phyloP scores from a whole-genome alignment of 2,888 invertebrate genomes.

The Cerastoderma edule region DNA sequence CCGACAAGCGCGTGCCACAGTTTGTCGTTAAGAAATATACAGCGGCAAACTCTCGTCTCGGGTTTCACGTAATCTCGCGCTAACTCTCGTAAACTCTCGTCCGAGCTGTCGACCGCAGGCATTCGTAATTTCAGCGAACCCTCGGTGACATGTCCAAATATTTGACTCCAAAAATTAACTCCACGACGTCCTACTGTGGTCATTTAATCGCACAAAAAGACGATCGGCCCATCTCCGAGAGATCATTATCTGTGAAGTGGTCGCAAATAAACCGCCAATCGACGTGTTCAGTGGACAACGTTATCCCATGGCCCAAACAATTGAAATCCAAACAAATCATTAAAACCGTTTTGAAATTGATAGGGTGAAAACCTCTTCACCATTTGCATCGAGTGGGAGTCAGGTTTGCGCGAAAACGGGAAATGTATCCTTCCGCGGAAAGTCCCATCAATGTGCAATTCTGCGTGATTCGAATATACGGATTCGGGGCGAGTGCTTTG shows the following conservation, averaged over 20 bases:
- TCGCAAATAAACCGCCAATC: constrained; percentile 36
- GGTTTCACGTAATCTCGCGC: constrained; percentile 24
- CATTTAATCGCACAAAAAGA: constrained; percentile 51
- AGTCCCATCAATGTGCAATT: no score
- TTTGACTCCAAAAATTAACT: constrained; percentile 49
- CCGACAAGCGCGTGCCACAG: not conserved
- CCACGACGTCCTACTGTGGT: constrained; percentile 37
- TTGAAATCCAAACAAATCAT: constrained; percentile 58
- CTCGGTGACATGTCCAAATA: not conserved
- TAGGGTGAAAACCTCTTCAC: constrained; percentile 39
- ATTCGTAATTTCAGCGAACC: constrained; percentile 1
- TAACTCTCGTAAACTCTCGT: not conserved
- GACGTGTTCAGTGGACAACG: constrained; percentile 33
- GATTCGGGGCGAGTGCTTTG: no score
- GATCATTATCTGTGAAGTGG: constrained; percentile 50
- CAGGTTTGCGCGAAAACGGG: no score
- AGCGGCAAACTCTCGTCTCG: constrained; percentile 9
- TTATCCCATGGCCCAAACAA: constrained; percentile 32
- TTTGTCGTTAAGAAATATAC: constrained; percentile 1
- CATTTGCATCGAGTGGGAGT: constrained; percentile 24
- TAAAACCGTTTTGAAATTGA: constrained; percentile 53
- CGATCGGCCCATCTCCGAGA: constrained; percentile 6
- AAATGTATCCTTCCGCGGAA: no score
- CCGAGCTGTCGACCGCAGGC: not conserved
- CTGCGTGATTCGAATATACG: no score